Evolutionary conservation across 2,888 invertebrate species (phyloP), one percentile per base, ranked within the genome.

Genomic region (Plusia festucae): DNA sequence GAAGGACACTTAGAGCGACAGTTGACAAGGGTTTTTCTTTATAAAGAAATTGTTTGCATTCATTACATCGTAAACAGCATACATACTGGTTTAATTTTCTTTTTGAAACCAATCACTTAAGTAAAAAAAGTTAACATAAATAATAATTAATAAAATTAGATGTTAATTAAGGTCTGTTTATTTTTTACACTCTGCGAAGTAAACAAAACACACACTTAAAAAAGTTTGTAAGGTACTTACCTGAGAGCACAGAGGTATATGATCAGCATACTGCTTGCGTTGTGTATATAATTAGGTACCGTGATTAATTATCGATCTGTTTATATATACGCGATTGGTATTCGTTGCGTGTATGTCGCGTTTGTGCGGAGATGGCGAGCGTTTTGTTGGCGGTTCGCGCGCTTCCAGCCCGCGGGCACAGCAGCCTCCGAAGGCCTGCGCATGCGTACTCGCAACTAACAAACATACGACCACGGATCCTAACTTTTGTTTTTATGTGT

Each of bases 11-110:
- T 56, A 68, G 40, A 67, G 51, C 34, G 84, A 81, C 84, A 79
- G 67, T 79, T 88, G 87, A 88, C 82, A 77, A 88, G 86, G 88
- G 87, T 86, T 58, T 70, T 80, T 85, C 73, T 78, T 86, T 84
- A 80, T 74, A 83, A 75, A 71, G n/a, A 70, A 79, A 81, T 81
- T 65, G 69, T 75, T 55, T 76, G 73, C 77, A 83, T 81, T 83
- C 72, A 78, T 79, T 76, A 71, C 59, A 52, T 22, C 34, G n/a
- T 34, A 34, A 59, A 68, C 44, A 59, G 61, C 9, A 53, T 27
- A 49, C 24, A 4, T n/a, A 7, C 22, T 49, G 0, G 53, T 55
- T 18, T 60, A 24, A 40, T 56, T 55, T 46, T 22, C 15, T 57
- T 44, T 1, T 51, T 6, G n/a, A 56, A 18, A 27, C 20, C 24